These are phyloP conservation scores for Tachyglossus aculeatus DNA, from an alignment of 2,797 vertebrate species.

Conservation along the genomic window DNA sequence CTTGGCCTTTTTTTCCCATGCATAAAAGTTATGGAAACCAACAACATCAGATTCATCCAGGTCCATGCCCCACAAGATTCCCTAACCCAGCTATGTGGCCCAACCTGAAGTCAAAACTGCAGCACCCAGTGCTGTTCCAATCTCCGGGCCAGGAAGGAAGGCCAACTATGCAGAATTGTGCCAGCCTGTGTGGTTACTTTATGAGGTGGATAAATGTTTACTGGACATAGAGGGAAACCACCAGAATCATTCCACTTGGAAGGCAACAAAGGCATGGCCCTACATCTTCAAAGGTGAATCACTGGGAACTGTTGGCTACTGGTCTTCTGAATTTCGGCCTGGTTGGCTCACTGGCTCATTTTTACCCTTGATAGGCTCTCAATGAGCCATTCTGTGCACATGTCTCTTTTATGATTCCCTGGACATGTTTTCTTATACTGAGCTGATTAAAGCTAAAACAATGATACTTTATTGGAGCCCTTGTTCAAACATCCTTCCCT, in stretches of 20 bases:
- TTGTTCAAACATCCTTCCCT: too few species aligned
- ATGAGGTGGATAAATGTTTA: conserved; percentile 34
- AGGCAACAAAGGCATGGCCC: conserved; percentile 22
- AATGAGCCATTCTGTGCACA: too few species aligned
- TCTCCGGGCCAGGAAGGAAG: not conserved
- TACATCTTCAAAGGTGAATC: conserved; percentile 36
- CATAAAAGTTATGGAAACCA: not conserved
- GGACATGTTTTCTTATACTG: too few species aligned
- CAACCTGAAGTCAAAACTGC: conserved; percentile 26
- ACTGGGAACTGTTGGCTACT: rapidly evolving
- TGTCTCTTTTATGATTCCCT: too few species aligned
- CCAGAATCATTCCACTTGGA: not conserved
- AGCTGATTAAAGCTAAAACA: too few species aligned
- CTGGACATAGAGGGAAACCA: conserved; percentile 31
- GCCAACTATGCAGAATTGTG: conserved; percentile 6
- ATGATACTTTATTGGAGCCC: too few species aligned
- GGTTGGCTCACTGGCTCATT: too few species aligned
- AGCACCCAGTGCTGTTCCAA: not conserved
- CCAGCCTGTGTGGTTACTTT: conserved; percentile 38
- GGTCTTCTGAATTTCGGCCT: conserved; percentile 22
- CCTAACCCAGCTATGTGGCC: not conserved
- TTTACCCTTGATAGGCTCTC: too few species aligned
- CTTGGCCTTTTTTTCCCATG: not conserved
- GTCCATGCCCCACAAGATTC: not conserved
- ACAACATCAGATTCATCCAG: not conserved